Evolutionary conservation across 2,888 invertebrate genomes (phyloP), one percentile per base, ranked within the genome.

Genomic region (Zaprionus bogoriensis): DNA sequence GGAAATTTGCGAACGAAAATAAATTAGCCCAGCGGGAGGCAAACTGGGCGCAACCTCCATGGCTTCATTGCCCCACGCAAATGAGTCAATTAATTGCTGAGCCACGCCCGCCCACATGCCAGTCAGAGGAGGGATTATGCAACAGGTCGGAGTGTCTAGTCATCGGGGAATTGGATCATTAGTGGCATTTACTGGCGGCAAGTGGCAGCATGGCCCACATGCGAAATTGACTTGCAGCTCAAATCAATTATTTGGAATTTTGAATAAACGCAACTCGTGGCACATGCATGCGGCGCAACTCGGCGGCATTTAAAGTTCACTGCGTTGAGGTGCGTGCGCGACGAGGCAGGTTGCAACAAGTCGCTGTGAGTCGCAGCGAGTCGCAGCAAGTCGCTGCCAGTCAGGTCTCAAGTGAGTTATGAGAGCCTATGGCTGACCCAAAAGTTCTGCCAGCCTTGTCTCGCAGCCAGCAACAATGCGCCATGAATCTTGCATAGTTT

Each of bases 401-500:
- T n/a, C n/a, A n/a, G n/a, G n/a, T n/a, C n/a, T n/a, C n/a, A n/a
- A n/a, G n/a, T 27, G 41, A 32, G 44, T 19, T 59, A 23, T 53
- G 54, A 32, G 54, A 32, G 52, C 28, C 27, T 53, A 10, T 28
- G 42, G n/a, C 39, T 72, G 71, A 72, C 72, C 72, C 72, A 74
- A 74, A 72, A 72, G 68, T 69, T 69, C 69, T 69, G 58, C 17
- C 52, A 74, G 74, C 74, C 75, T 74, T 74, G 71, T 32, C 52
- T 36, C 12, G 12, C 38, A 28, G 28, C 59, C 54, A 39, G 51
- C 46, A 53, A 73, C 73, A 73, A 73, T 54, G 55, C 20, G 61
- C 74, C 7, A 66, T 70, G 78, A 71, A 78, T 83, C 77, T 79
- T 76, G 71, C 70, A 73, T 62, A 66, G 67, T 68, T 77, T 76